Evolutionary conservation across 2,888 invertebrate species (phyloP), one percentile per base, ranked within the genome.

Genomic region (Pilophorus perplexus): DNA sequence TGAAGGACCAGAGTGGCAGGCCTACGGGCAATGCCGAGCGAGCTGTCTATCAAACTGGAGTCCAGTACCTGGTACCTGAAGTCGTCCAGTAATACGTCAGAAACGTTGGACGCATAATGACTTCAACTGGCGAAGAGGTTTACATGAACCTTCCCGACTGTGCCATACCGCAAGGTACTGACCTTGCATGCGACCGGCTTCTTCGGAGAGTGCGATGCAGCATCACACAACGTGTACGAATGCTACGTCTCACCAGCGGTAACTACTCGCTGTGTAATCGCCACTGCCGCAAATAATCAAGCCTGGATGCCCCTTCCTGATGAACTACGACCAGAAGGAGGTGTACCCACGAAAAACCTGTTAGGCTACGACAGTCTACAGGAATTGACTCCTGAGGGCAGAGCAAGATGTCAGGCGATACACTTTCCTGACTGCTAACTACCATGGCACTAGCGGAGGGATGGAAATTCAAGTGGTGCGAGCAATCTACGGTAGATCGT

Each of bases 361-460:
- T n/a, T n/a, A n/a, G n/a, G n/a, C n/a, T n/a, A n/a, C n/a, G n/a
- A n/a, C n/a, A n/a, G n/a, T n/a, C n/a, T n/a, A n/a, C n/a, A n/a
- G n/a, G n/a, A n/a, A n/a, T n/a, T n/a, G n/a, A n/a, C n/a, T n/a
- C n/a, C n/a, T n/a, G n/a, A n/a, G n/a, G n/a, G n/a, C n/a, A n/a
- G n/a, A n/a, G n/a, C n/a, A n/a, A n/a, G n/a, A n/a, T n/a, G n/a
- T n/a, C n/a, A n/a, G n/a, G n/a, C n/a, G n/a, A n/a, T n/a, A n/a
- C n/a, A n/a, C n/a, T n/a, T n/a, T n/a, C n/a, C n/a, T n/a, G n/a
- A 14, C n/a, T 52, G 52, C 52, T 6, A 52, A 52, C 25, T 52
- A 52, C 27, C 8, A 8, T 8, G 52, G 52, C 8, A 25, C 52
- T 14, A 52, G 52, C 27, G 52, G 52, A 8, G 44, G 44, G 10